Percentiles rank a stretch among this genome's conserved stretches.
Evolutionary conservation across 2,113 vertebrate species (phyloP).

Genomic region (Irena cyanogastra): DNA sequence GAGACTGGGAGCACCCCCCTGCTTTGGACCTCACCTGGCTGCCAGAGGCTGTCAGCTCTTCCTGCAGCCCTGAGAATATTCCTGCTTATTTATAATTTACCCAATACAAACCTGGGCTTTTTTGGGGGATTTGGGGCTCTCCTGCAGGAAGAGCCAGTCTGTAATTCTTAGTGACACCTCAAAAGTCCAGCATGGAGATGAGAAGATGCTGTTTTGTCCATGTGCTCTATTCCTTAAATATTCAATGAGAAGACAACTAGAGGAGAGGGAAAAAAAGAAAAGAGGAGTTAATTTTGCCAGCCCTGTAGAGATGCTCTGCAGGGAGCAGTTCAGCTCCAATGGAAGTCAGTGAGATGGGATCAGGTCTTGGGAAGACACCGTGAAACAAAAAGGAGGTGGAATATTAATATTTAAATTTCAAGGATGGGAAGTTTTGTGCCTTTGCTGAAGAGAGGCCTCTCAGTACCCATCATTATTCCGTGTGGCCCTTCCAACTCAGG

Average conservation of each 20-base stretch:
- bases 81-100: neutral
- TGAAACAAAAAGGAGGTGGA: neutral
- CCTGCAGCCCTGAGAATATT: neutral
- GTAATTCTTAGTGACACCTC: neutral
- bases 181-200: neutral
- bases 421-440: neutral
- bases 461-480: neutral
- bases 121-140: neutral
- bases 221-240: neutral
- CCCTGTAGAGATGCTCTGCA: neutral
- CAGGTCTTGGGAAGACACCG: neutral
- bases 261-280: neutral
- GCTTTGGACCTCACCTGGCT: constrained; percentile 28
- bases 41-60: constrained; percentile 1
- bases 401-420: neutral
- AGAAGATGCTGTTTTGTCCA: neutral
- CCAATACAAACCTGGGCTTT: neutral
- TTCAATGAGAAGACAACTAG: neutral
- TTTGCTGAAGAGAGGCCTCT: neutral
- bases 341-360: neutral
- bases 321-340: neutral
- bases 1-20: neutral
- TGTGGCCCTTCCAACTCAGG: neutral
- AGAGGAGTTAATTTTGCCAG: neutral
- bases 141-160: neutral